phyloP scores from a whole-genome alignment of 2,797 vertebrate species.

The Rhabdomys pumilio region DNA sequence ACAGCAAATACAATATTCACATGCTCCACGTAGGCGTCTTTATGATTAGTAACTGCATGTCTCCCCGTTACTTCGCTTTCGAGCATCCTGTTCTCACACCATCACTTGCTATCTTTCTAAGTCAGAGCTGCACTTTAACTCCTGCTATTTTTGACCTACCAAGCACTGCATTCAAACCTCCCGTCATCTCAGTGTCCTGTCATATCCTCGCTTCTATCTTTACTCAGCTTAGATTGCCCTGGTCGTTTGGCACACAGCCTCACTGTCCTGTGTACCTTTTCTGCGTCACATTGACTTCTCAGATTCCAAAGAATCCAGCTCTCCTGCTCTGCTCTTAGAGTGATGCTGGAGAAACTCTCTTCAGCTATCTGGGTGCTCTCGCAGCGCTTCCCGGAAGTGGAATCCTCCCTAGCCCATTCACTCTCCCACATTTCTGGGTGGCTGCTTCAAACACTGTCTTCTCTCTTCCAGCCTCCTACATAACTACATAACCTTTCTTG shows the following conservation, averaged over 20 bases:
- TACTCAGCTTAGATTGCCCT: background rate
- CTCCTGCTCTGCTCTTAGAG: background rate
- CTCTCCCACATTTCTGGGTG: background rate
- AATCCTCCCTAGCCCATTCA: background rate
- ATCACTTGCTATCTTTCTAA: background rate
- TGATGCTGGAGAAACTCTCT: background rate
- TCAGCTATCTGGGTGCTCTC: background rate
- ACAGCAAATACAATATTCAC: conserved; percentile 34
- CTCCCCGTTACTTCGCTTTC: background rate
- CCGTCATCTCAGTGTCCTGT: background rate
- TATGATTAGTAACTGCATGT: conserved; percentile 6
- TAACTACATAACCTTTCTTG: background rate
- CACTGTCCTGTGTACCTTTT: conserved; percentile 16
- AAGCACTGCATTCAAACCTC: background rate
- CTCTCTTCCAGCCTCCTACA: background rate
- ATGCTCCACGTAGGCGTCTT: background rate
- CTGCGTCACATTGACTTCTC: background rate
- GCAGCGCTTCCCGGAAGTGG: conserved; percentile 11
- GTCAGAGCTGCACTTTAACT: conserved; percentile 38
- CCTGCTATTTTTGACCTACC: conserved; percentile 11
- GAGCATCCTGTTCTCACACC: background rate
- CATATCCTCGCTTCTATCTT: background rate
- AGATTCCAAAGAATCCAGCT: conserved; percentile 3
- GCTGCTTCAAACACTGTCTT: background rate
- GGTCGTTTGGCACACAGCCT: background rate